Evolutionary conservation across 2,797 vertebrate species (phyloP).

Genomic region (Phalloptychus januarius): DNA sequence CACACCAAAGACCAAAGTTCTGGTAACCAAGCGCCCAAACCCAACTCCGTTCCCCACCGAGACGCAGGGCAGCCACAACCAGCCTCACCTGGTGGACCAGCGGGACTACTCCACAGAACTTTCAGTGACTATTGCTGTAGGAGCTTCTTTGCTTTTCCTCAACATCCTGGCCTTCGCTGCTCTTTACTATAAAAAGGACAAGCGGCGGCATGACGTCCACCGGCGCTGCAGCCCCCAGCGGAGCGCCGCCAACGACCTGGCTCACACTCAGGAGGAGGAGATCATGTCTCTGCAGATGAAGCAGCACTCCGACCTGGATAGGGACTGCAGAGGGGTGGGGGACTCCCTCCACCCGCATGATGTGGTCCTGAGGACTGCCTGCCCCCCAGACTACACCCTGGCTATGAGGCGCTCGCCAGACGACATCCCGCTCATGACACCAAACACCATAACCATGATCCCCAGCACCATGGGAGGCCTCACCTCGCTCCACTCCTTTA

Average conservation of each 20-base stretch:
- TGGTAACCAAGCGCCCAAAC: slow-evolving; percentile 85
- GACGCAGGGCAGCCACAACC: slow-evolving; percentile 92
- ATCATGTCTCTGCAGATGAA: slow-evolving; percentile 99
- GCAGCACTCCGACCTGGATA: slow-evolving; percentile 98
- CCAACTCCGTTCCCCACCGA: slow-evolving; percentile 95
- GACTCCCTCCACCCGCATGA: slow-evolving; percentile 96
- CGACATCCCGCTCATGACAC: slow-evolving; percentile 99
- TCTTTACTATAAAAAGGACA: slow-evolving; percentile 99
- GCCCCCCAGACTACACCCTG: slow-evolving; percentile 98
- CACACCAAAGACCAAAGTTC: slow-evolving; percentile 89
- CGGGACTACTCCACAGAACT: slow-evolving; percentile 98
- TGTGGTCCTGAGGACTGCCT: slow-evolving; percentile 97
- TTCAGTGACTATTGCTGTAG: slow-evolving; percentile 97
- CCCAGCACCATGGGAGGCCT: slow-evolving; percentile 97
- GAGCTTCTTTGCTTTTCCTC: slow-evolving; percentile 96
- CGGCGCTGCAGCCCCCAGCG: slow-evolving; percentile 96
- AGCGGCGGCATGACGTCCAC: slow-evolving; percentile 94
- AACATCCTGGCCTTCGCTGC: slow-evolving; percentile 98
- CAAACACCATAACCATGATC: slow-evolving; percentile 99
- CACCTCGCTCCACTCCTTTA: slow-evolving; percentile 95
- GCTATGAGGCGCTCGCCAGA: slow-evolving; percentile 98
- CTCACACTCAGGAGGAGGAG: slow-evolving; percentile 97
- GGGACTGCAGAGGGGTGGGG: slow-evolving; percentile 83
- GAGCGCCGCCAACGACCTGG: slow-evolving; percentile 91
- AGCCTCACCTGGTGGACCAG: slow-evolving; percentile 96